These are phyloP conservation scores for Globodera rostochiensis DNA, from an alignment of 1,140 invertebrate species.

Conservation along the genomic window DNA sequence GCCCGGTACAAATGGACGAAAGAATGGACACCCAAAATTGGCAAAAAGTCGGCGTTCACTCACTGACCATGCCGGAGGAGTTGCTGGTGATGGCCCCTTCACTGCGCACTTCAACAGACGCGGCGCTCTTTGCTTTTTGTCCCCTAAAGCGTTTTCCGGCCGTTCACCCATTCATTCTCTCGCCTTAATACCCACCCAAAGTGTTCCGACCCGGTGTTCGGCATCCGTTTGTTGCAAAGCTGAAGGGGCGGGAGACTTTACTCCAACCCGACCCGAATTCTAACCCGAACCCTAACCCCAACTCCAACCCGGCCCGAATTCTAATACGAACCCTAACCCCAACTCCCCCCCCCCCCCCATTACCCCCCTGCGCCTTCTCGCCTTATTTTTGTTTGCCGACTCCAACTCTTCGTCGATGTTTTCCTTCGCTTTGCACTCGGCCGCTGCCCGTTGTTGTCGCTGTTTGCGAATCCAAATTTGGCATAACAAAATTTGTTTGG, in stretches of 20 bases:
- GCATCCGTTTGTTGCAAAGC: conserved; percentile 18
- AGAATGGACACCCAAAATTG: no score
- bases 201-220: neutral
- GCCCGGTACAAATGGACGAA: no score
- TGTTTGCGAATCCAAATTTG: conserved; percentile 30
- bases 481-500: conserved; percentile 44
- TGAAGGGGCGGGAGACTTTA: neutral
- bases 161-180: no score
- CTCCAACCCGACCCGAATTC: no score
- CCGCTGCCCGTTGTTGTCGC: conserved; percentile 19
- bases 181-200: no score
- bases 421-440: conserved; percentile 25
- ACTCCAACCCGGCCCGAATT: no score
- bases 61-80: no score
- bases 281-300: no score
- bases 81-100: neutral
- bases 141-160: neutral
- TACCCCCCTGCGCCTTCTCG: neutral
- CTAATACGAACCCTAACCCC: no score
- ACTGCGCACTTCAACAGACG: neutral
- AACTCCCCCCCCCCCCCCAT: no score
- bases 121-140: neutral
- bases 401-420: conserved; percentile 30
- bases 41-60: no score
- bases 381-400: conserved; percentile 23